phyloP scores from a whole-genome alignment of 2,797 vertebrate genomes.

The Eulemur rubriventer region DNA sequence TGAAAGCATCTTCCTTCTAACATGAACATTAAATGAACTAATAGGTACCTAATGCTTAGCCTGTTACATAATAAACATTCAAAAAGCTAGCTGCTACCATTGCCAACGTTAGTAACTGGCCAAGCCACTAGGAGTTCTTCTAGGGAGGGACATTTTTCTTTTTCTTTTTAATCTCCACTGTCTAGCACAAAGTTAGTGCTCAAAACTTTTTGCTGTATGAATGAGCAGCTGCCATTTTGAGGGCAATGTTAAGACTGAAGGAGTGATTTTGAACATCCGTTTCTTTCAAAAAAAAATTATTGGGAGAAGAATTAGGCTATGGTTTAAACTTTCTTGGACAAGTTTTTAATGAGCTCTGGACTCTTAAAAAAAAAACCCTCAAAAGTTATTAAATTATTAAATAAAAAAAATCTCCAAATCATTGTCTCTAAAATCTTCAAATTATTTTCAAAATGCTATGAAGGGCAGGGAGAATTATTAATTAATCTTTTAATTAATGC shows the following conservation, averaged over 20 bases:
- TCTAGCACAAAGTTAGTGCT: background rate
- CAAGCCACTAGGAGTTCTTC: background rate
- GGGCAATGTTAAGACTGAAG: background rate
- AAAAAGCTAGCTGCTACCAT: background rate
- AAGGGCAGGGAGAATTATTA: background rate
- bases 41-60: background rate
- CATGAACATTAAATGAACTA: background rate
- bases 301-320: background rate
- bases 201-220: background rate
- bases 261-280: background rate
- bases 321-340: background rate
- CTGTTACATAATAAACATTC: background rate
- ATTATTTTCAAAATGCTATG: slow-evolving; percentile 19
- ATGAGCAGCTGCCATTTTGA: background rate
- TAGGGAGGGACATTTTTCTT: background rate
- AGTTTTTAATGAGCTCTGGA: background rate
- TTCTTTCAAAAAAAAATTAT: background rate
- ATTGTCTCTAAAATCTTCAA: background rate
- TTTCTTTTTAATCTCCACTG: background rate
- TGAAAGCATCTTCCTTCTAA: background rate
- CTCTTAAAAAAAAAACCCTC: background rate
- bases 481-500: slow-evolving; percentile 51
- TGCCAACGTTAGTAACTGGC: background rate
- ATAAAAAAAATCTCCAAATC: background rate
- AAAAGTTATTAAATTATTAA: slow-evolving; percentile 13